Evolutionary conservation across 2,797 vertebrate species (phyloP), one percentile per base, ranked within the genome.

Genomic region (Echiichthys vipera): DNA sequence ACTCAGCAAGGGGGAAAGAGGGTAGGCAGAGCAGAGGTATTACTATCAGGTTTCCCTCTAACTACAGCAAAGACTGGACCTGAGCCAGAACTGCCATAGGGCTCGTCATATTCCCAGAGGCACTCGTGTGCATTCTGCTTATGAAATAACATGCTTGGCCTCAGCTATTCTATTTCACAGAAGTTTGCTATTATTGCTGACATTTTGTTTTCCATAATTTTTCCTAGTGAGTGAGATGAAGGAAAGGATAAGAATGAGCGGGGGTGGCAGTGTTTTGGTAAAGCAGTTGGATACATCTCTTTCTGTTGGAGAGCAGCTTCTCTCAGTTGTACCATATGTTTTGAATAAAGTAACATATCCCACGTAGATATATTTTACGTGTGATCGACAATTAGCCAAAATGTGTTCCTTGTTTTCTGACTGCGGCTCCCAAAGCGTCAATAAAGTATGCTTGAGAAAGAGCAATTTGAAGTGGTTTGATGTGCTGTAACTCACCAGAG

Each of bases 141-240:
- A 88, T 85, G 84, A 91, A 92, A 92, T 91, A 84, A 87, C 72
- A 85, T 56, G 58, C 81, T 82, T 73, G 70, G 80, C 66, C 81
- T 76, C 49, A 47, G 76, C 71, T 84, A 80, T 88, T 92, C 77
- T 65, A 65, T 91, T 91, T 88, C 84, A 81, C 63, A 84, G 81
- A 90, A 81, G 81, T 88, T 86, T 34, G 15, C 65, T 11, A 71
- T 80, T 89, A 81, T 85, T 91, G 91, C 92, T 91, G 91, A 92
- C 83, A 85, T 78, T 78, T 89, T 87, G 80, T 92, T 94, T 94
- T 93, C 92, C 89, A 89, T 54, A 66, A 76, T 54, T 82, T n/a
- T 87, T 85, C 71, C 54, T 54, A 61, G 47, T 65, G 53, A 84
- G 39, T 18, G 53, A 76, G 64, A 78, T 80, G 65, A 76, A 81